Base-by-base conservation (phyloP, 2,888 invertebrate genomes). In the Callyntrura guangdongensis region DNA sequence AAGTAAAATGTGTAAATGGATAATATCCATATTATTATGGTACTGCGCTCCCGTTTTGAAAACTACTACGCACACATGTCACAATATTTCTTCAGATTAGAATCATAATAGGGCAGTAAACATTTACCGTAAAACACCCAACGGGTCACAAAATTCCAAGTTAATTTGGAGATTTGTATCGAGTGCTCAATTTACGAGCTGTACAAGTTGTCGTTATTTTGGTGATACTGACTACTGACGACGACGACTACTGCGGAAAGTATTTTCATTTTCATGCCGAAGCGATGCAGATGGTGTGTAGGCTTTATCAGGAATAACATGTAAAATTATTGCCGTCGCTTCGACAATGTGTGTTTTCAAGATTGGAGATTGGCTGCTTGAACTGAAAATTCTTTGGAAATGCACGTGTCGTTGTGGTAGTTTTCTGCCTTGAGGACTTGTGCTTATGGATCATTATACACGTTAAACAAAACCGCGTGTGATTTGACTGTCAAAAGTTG, bases 91-190 rank as follows among this genome's bases (percentile, higher is more conserved):
- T 6, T 64, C 22, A 77, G 86, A 86, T 86, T 86, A 86, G 9
- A 77, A 86, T 86, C 86, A 25, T 86, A 86, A 86, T 74, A 72
- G 72, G 56, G 53, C 14, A 59, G 47, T 67, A 36, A 36, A 36
- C 6, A 27, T 67, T 27, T 67, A 83, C 72, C 56, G 72, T 25
- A 85, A 72, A 69, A 77, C 59, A 72, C 86, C 49, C 49, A 22
- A 47, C 59, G 77, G 61, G 77, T 79, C 56, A 79, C 79, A 79
- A 86, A 77, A 77, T 64, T 86, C 67, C 84, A 59, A 79, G n/a
- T 79, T 79, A 59, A 87, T 79, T 87, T 67, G 59, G 59, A 79
- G 79, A 87, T 87, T 64, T 79, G 45, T 87, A 87, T 87, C 79
- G 79, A 81, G 74, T 64, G 79, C 53, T 25, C 67, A 79, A 79